phyloP scores from a whole-genome alignment of 2,888 invertebrate species.

The Nineta flava region DNA sequence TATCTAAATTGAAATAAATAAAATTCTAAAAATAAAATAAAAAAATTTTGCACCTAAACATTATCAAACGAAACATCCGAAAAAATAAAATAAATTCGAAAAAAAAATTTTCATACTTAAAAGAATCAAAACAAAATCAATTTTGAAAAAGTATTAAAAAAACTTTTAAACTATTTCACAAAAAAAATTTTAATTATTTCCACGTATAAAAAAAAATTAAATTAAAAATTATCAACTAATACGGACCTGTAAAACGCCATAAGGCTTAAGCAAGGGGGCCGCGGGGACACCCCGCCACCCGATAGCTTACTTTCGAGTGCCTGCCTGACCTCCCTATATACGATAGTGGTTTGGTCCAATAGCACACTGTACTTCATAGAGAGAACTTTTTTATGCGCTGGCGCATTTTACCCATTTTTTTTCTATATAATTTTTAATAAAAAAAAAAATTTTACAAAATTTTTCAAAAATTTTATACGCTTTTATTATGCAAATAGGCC shows the following conservation, averaged over 20 bases:
- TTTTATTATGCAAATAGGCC: neutral
- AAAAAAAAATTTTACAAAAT: constrained; percentile 2
- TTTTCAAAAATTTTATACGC: neutral
- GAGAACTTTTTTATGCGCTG: constrained; percentile 13
- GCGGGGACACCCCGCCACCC: constrained; percentile 19
- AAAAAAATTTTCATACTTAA: neutral
- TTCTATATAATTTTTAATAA: neutral
- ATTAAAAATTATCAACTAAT: neutral
- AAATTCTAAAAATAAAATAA: no score
- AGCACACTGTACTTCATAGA: constrained; percentile 28
- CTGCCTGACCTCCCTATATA: constrained; percentile 25
- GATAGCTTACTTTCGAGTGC: constrained; percentile 19
- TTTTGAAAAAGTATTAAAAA: no score
- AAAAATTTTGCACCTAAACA: no score
- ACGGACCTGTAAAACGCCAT: constrained; percentile 9
- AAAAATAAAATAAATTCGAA: constrained; percentile 2
- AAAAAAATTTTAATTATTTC: no score
- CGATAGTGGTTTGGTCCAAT: constrained; percentile 30
- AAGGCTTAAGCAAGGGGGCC: constrained; percentile 8
- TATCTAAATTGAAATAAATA: no score
- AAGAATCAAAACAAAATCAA: constrained; percentile 5
- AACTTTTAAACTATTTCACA: no score
- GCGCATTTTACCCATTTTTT: constrained; percentile 2
- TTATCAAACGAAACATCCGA: neutral
- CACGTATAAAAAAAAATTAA: no score